A percentile compares a stretch with the other conserved stretches of the same genome.
Evolutionary conservation across 2,888 invertebrate genomes (phyloP).

Genomic region (Adineta ricciae): DNA sequence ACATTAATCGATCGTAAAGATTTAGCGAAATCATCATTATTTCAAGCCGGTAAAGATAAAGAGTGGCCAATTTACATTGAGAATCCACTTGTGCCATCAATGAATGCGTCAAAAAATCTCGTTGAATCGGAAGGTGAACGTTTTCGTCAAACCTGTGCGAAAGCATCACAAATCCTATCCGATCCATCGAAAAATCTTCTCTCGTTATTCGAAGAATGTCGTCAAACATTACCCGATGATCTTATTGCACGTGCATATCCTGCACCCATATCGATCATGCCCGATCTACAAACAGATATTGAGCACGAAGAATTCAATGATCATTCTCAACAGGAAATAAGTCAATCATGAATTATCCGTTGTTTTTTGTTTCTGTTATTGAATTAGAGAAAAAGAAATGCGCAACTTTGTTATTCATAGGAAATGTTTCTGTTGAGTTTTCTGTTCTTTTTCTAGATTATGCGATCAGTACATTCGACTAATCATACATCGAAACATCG

Average conservation of each 20-base stretch:
- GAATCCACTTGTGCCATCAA: conserved; percentile 30
- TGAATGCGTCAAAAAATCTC: conserved; percentile 30
- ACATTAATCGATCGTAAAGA: conserved; percentile 19
- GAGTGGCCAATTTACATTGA: conserved; percentile 13
- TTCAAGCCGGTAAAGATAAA: neutral
- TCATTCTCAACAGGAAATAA: neutral
- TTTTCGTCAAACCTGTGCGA: neutral
- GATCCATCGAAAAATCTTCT: neutral
- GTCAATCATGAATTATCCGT: neutral
- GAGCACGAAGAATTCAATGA: neutral
- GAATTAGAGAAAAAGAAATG: neutral
- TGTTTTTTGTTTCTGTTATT: neutral
- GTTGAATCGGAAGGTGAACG: conserved; percentile 5
- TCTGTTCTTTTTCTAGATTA: neutral
- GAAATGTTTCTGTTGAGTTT: neutral
- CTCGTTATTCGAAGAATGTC: neutral
- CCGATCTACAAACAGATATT: conserved; percentile 14
- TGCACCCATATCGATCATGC: neutral
- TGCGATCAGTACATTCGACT: neutral
- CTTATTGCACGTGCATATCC: neutral
- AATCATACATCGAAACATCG: neutral
- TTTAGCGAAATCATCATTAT: neutral
- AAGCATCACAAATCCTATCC: neutral
- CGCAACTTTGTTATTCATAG: no score
- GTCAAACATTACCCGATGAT: neutral